phyloP scores from a whole-genome alignment of 2,888 invertebrate species.

The Pasiphila rectangulata region DNA sequence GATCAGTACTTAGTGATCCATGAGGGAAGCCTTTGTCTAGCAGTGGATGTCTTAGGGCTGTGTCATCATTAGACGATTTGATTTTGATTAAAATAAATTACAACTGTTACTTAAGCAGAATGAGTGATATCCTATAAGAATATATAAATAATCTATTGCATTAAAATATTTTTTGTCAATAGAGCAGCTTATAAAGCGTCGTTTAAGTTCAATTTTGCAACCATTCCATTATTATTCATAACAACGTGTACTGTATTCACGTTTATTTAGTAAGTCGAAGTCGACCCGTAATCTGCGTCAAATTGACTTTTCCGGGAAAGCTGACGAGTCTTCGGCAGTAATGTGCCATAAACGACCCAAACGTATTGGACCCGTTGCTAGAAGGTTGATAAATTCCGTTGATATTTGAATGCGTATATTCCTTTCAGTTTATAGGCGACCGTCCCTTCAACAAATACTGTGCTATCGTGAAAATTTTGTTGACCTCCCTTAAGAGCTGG shows the following conservation, averaged over 20 bases:
- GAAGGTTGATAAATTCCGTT: slow-evolving; percentile 74
- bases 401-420: slow-evolving; percentile 78
- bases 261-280: slow-evolving; percentile 63
- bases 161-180: slow-evolving; percentile 35
- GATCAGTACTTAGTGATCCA: too few relatives aligned
- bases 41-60: too few relatives aligned
- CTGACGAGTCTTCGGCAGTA: slow-evolving; percentile 73
- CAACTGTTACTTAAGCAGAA: too few relatives aligned
- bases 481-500: too few relatives aligned
- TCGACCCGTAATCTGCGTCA: slow-evolving; percentile 71
- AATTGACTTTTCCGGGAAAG: slow-evolving; percentile 76
- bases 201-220: slow-evolving; percentile 28
- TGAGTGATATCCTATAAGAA: too few relatives aligned
- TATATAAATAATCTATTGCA: too few relatives aligned
- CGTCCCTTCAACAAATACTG: slow-evolving; percentile 59
- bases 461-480: slow-evolving; percentile 51
- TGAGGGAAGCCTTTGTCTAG: too few relatives aligned
- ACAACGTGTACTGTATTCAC: slow-evolving; percentile 55
- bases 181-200: slow-evolving; percentile 17
- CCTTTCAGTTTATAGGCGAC: slow-evolving; percentile 59
- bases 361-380: slow-evolving; percentile 70
- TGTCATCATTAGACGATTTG: too few relatives aligned
- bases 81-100: too few relatives aligned
- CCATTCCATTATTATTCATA: slow-evolving; percentile 53
- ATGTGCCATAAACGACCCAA: slow-evolving; percentile 76